phyloP scores from a whole-genome alignment of 2,888 invertebrate genomes.

The Pollenia amentaria region DNA sequence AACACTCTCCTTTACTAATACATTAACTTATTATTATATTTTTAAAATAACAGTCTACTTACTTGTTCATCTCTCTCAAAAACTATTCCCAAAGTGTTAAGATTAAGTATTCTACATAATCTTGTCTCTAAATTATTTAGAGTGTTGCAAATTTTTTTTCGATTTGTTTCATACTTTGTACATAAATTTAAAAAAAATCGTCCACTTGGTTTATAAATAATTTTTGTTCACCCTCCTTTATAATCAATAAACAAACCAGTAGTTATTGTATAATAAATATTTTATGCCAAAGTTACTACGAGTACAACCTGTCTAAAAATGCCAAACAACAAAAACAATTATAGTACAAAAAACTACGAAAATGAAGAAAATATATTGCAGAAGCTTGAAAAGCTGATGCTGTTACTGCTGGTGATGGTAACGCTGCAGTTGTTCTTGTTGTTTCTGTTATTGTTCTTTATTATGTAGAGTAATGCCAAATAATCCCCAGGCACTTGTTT shows the following conservation, averaged over 20 bases:
- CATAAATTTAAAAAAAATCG: conserved; percentile 40
- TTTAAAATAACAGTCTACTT: conserved; percentile 28
- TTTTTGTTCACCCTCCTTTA: conserved; percentile 65
- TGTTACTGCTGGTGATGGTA: not conserved
- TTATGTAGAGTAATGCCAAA: conserved; percentile 72
- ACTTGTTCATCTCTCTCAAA: conserved; percentile 25
- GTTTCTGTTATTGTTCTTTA: conserved; percentile 56
- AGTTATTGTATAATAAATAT: conserved; percentile 72
- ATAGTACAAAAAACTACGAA: not conserved
- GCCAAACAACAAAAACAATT: not conserved
- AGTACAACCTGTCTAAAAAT: conserved; percentile 54
- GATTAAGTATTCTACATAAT: conserved; percentile 67
- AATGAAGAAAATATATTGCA: conserved; percentile 17
- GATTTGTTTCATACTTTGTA: conserved; percentile 14
- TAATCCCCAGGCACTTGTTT: conserved; percentile 79
- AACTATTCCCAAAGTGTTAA: conserved; percentile 64
- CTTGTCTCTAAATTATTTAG: conserved; percentile 61
- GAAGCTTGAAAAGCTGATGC: conserved; percentile 16
- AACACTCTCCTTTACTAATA: conserved; percentile 3
- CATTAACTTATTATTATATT: conserved; percentile 15
- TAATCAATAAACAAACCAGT: conserved; percentile 73
- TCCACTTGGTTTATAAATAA: conserved; percentile 51
- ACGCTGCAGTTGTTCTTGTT: conserved; percentile 21
- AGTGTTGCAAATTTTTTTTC: conserved; percentile 22
- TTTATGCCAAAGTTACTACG: conserved; percentile 54